Evolutionary conservation across 2,113 vertebrate species (phyloP).

Genomic region (Acrocephalus arundinaceus): DNA sequence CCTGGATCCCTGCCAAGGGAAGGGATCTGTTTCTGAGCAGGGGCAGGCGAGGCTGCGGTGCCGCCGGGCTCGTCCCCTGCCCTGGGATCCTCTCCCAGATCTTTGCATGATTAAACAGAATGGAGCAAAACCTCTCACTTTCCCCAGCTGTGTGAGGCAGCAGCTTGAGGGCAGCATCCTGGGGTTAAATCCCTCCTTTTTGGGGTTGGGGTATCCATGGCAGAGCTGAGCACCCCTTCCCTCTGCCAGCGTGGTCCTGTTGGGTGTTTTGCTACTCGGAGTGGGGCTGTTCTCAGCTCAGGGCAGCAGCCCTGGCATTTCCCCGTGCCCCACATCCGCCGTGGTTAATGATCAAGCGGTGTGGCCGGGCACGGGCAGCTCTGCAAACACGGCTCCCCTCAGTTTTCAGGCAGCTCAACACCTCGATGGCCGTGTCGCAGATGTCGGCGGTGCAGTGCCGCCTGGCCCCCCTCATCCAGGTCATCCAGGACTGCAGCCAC

Average conservation of each 20-base stretch:
- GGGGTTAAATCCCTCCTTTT: neutral
- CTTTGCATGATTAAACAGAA: neutral
- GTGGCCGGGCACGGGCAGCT: neutral
- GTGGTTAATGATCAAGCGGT: constrained; percentile 17
- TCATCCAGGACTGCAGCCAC: constrained; percentile 95
- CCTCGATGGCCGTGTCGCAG: constrained; percentile 90
- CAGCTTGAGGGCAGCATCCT: neutral
- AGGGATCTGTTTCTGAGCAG: constrained; percentile 28
- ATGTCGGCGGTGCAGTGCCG: constrained; percentile 94
- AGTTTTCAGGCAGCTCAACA: constrained; percentile 96
- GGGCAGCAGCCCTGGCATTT: neutral
- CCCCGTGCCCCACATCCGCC: accelerated
- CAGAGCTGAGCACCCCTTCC: neutral
- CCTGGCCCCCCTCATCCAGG: constrained; percentile 94
- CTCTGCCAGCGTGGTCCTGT: accelerated
- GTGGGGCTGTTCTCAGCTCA: neutral
- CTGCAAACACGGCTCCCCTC: neutral
- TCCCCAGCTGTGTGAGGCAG: accelerated
- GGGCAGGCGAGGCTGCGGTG: neutral
- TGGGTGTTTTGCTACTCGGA: neutral
- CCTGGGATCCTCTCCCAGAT: neutral
- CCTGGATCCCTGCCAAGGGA: constrained; percentile 49
- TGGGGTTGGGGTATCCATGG: accelerated
- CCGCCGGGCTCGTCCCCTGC: neutral
- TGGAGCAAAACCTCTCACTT: neutral